A percentile compares a stretch with the other conserved stretches of the same genome.
phyloP scores from a whole-genome alignment of 2,797 vertebrate species.

The Malacoctenus gilli region DNA sequence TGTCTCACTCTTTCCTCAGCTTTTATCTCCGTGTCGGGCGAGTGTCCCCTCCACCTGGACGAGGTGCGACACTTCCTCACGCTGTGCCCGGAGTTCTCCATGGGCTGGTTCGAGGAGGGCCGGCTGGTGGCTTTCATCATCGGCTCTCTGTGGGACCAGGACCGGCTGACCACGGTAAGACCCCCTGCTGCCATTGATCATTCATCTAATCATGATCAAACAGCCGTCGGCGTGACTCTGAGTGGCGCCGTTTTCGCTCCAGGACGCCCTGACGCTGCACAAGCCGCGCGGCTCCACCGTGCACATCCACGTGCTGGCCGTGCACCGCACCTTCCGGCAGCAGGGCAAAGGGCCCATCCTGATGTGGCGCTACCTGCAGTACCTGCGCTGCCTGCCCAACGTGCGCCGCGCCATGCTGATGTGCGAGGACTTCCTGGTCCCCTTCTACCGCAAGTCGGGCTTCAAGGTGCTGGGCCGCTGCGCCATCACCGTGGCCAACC shows the following conservation, averaged over 20 bases:
- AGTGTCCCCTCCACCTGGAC: slow-evolving; percentile 90
- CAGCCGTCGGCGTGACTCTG: too few species aligned
- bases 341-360: slow-evolving; percentile 93
- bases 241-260: not conserved
- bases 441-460: slow-evolving; percentile 91
- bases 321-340: slow-evolving; percentile 88
- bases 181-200: too few species aligned
- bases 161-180: slow-evolving; percentile 87
- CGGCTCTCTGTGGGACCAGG: slow-evolving; percentile 94
- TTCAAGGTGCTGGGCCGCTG: slow-evolving; percentile 88
- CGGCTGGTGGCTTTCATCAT: slow-evolving; percentile 93
- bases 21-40: slow-evolving; percentile 91
- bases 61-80: slow-evolving; percentile 93
- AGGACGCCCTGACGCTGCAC: slow-evolving; percentile 90
- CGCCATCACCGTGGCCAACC: slow-evolving; percentile 81
- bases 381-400: slow-evolving; percentile 85
- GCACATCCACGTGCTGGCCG: slow-evolving; percentile 92
- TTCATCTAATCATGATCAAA: too few species aligned
- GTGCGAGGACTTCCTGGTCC: slow-evolving; percentile 88
- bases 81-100: slow-evolving; percentile 93
- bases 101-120: slow-evolving; percentile 95
- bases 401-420: slow-evolving; percentile 88
- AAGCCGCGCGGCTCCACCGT: slow-evolving; percentile 84
- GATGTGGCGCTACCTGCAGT: slow-evolving; percentile 92
- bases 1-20: slow-evolving; percentile 72